Base-by-base conservation (phyloP, 2,888 invertebrate genomes). In the Pyrrhosoma nymphula region DNA sequence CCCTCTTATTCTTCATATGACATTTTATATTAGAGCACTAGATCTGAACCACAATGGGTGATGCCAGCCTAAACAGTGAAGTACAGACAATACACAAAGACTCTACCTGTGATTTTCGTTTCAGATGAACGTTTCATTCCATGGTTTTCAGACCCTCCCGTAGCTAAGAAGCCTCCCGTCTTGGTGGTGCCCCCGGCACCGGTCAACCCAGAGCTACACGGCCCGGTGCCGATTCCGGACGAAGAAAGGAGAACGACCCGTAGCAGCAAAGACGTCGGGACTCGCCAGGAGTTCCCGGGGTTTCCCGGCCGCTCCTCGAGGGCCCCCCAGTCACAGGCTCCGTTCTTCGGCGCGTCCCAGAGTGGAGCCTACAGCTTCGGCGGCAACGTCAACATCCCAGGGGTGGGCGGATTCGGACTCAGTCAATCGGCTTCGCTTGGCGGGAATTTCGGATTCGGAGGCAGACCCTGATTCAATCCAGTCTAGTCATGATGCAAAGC, bases 381-480 rank as follows among this genome's bases (percentile, higher is more conserved):
- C 82, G 82, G 82, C 35, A 82, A 82, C 26, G 82, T 82, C 82
- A 35, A 82, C 82, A 82, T 82, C 16, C 82, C 82, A 14, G 82
- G 82, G 14, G 82, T 82, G 16, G 82, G 82, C 0, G 82, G 82
- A 82, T 82, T 82, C 35, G 82, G 26, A 6, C 1, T 35, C 82
- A 82, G 26, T 14, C 82, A 82, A 10, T 82, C 82, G 35, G 82
- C 82, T 0, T 8, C 82, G 3, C 35, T 82, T 16, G 3, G 4
- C 35, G 82, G 82, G 18, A 26, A 26, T 18, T 82, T 82, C 18
- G 82, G 82, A 35, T 82, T 82, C 16, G 82, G 82, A 16, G 35
- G 30, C 82, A 35, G 35, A 8, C 30, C 60, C 2, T 16, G 60
- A 20, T 60, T 60, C 20, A 20, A 20, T 12, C 60, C 0, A 60